phyloP scores from a whole-genome alignment of 2,113 vertebrate species.

The Mormyrus lacerda region DNA sequence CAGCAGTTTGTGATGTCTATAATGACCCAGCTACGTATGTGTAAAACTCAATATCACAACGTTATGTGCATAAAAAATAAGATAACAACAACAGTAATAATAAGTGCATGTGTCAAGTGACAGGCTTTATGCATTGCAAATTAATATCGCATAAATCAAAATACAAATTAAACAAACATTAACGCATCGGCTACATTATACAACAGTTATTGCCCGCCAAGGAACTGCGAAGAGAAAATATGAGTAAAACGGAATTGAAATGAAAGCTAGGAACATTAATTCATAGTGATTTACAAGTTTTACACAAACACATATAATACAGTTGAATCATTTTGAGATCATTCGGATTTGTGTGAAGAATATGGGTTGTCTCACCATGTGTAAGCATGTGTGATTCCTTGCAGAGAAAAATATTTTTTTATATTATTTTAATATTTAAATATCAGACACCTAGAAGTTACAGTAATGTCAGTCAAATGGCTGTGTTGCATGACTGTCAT shows the following conservation, averaged over 20 bases:
- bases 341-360: background rate
- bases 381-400: background rate
- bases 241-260: background rate
- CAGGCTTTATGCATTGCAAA: background rate
- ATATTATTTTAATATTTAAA: background rate
- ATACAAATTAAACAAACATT: background rate
- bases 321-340: background rate
- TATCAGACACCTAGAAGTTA: background rate
- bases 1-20: conserved; percentile 30
- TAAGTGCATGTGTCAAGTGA: background rate
- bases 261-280: background rate
- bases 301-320: background rate
- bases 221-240: background rate
- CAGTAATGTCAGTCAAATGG: background rate
- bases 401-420: background rate
- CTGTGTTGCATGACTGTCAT: background rate
- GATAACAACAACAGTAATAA: background rate
- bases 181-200: background rate
- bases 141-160: conserved; percentile 20
- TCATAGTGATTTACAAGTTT: background rate
- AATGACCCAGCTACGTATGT: conserved; percentile 36
- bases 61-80: background rate
- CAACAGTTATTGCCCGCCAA: background rate
- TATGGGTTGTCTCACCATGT: background rate
- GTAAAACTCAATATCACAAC: conserved; percentile 13